Evolutionary conservation across 2,888 invertebrate species (phyloP).

Genomic region (Chrysolina americana): DNA sequence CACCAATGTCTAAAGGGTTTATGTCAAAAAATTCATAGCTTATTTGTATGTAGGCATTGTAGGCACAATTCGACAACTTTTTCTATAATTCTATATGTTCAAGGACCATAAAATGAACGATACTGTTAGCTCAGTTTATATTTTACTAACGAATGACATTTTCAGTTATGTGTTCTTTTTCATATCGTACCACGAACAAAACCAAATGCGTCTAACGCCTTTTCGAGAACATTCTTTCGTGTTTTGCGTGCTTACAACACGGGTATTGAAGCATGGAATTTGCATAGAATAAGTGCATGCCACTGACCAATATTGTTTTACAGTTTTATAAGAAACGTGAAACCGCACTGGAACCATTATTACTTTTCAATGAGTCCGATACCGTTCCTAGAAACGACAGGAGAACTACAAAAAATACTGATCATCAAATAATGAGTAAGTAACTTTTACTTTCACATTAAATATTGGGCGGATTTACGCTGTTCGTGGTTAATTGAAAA

Average conservation of each 20-base stretch:
- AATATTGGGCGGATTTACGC: too few relatives aligned
- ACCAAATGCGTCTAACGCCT: not conserved
- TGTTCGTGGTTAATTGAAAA: too few relatives aligned
- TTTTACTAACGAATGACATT: not conserved
- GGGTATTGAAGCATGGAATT: conserved; percentile 38
- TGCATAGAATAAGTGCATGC: conserved; percentile 39
- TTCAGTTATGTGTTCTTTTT: not conserved
- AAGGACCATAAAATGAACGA: not conserved
- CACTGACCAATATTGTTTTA: conserved; percentile 23
- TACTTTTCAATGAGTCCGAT: not conserved
- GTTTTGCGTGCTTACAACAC: conserved; percentile 3
- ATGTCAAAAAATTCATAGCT: too few relatives aligned
- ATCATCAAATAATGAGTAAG: too few relatives aligned
- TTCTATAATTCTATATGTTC: too few relatives aligned
- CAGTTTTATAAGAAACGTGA: conserved; percentile 29
- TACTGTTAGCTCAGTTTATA: not conserved
- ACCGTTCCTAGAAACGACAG: not conserved
- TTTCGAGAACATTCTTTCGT: conserved; percentile 18
- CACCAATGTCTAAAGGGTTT: too few relatives aligned
- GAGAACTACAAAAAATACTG: not conserved
- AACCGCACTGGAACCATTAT: conserved; percentile 12
- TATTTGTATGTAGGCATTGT: too few relatives aligned
- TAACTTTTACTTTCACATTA: too few relatives aligned
- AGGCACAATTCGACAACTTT: too few relatives aligned
- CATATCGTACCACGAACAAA: not conserved